Conservation (phyloP, 1,140 invertebrate genomes). For the Berghia stephanieae region DNA sequence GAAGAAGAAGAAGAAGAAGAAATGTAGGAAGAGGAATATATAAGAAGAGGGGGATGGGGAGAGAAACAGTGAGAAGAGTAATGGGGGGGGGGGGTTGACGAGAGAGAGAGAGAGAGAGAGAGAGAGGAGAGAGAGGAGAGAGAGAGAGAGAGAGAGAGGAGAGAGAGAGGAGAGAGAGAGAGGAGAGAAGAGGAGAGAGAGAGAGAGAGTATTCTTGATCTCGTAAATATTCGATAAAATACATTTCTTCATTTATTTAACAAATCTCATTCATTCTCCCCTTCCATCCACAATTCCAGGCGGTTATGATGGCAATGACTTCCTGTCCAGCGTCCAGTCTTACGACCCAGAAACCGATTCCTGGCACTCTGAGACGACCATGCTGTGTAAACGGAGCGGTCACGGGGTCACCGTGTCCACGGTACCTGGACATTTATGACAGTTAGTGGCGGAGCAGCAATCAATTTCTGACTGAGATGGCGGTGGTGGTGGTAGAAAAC, state of each 20-base stretch:
- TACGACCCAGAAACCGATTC: not conserved
- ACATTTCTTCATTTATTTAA: no score
- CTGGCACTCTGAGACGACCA: not conserved
- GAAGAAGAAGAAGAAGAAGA: not conserved
- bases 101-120: not conserved
- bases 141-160: conserved; percentile 16
- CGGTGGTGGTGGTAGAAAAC: not conserved
- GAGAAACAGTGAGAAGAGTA: not conserved
- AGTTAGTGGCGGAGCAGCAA: not conserved
- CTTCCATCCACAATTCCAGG: no score
- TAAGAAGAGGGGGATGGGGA: not conserved
- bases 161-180: not conserved
- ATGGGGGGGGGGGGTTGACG: not conserved
- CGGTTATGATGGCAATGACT: conserved; percentile 71
- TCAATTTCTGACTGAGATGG: not conserved
- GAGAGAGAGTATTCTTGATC: not conserved
- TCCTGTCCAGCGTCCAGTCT: not conserved
- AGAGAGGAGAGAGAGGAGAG: not conserved
- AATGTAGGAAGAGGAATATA: not conserved
- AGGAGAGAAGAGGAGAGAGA: not conserved
- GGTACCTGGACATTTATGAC: conserved; percentile 39
- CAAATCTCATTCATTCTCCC: no score
- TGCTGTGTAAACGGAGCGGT: conserved; percentile 74
- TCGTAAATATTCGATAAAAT: not conserved
- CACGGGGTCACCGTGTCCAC: conserved; percentile 86